phyloP scores from a whole-genome alignment of 2,797 vertebrate genomes.

The Poeciliopsis gracilis region DNA sequence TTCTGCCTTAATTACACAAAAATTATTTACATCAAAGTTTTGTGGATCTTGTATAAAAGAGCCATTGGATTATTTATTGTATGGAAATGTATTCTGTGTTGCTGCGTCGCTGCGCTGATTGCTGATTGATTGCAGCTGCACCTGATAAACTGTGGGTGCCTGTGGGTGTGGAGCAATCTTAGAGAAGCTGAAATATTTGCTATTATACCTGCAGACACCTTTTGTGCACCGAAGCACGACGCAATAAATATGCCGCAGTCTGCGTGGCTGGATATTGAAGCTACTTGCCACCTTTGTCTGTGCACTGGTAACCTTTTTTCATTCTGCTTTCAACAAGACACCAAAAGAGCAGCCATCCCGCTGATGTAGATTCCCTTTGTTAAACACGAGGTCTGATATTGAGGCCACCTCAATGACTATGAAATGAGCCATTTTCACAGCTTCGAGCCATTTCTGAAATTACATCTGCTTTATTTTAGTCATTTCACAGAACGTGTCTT shows the following conservation, averaged over 20 bases:
- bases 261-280: constrained; percentile 1
- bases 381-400: constrained; percentile 4
- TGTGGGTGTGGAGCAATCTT: constrained; percentile 8
- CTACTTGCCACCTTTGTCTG: constrained; percentile 8
- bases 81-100: constrained; percentile 1
- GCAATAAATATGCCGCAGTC: constrained; percentile 6
- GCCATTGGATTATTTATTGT: background rate
- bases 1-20: background rate
- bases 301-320: constrained; percentile 19
- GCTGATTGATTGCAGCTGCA: constrained; percentile 17
- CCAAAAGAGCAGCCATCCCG: constrained; percentile 9
- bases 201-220: constrained; percentile 3
- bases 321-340: constrained; percentile 17
- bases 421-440: constrained; percentile 15
- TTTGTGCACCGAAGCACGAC: constrained; percentile 10
- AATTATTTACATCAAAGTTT: background rate
- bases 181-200: constrained; percentile 14
- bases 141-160: constrained; percentile 14
- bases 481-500: background rate
- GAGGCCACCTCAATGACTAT: constrained; percentile 8
- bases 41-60: background rate
- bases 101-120: constrained; percentile 12
- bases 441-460: constrained; percentile 6
- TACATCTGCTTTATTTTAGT: constrained; percentile 13
- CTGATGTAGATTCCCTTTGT: constrained; percentile 10